Conservation (phyloP, 2,797 vertebrate genomes). For the Tenualosa ilisha region DNA sequence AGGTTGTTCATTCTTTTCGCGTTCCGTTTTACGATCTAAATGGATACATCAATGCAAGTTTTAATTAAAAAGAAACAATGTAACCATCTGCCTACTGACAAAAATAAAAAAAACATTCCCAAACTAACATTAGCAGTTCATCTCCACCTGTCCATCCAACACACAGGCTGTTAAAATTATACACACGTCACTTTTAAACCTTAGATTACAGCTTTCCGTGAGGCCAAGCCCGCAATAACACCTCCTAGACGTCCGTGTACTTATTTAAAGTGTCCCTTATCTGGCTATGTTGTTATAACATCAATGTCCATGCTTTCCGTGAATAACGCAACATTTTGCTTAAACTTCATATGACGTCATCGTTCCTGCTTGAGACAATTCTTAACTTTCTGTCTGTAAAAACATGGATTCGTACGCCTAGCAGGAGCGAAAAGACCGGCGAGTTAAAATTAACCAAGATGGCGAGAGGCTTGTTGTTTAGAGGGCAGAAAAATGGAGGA, state of each 20-base stretch:
- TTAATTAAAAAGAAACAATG: not conserved
- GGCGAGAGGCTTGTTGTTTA: constrained; percentile 99
- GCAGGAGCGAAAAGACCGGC: constrained; percentile 61
- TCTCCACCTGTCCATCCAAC: constrained; percentile 13
- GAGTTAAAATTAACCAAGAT: constrained; percentile 96
- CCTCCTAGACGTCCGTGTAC: not conserved
- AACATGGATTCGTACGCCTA: constrained; percentile 66
- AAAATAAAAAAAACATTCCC: not conserved
- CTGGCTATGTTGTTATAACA: constrained; percentile 7
- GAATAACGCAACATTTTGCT: constrained; percentile 52
- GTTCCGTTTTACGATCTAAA: too few species aligned
- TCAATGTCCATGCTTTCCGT: constrained; percentile 12
- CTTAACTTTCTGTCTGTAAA: constrained; percentile 75
- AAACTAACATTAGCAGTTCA: constrained; percentile 3
- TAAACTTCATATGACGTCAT: constrained; percentile 85
- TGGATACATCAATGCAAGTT: not conserved
- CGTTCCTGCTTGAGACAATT: constrained; percentile 64
- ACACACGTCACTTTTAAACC: constrained; percentile 19
- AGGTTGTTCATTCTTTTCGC: not conserved
- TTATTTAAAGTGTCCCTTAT: constrained; percentile 15
- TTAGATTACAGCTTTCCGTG: constrained; percentile 2
- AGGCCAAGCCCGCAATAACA: not conserved
- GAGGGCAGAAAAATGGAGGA: constrained; percentile 98
- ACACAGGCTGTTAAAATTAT: constrained; percentile 9
- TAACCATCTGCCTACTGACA: not conserved